Percentiles rank a stretch among this genome's conserved stretches.
Conservation (phyloP, 2,797 vertebrate species). For the Mus spretus region DNA sequence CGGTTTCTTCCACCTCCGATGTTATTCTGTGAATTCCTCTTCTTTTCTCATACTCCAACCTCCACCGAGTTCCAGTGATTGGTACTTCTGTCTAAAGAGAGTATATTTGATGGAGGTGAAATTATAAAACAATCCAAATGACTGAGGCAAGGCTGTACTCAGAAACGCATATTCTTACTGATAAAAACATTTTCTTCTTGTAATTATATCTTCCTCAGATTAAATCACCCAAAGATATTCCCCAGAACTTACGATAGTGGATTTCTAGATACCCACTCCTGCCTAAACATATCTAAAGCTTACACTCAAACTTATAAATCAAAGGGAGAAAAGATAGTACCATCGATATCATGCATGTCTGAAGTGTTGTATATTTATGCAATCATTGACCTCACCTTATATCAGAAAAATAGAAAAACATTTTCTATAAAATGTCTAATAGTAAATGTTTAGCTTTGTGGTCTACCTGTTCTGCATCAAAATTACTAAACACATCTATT, state of each 20-base stretch:
- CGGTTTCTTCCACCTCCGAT: no score
- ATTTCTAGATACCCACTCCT: not conserved
- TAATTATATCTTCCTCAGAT: not conserved
- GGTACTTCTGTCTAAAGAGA: not conserved
- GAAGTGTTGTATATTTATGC: not conserved
- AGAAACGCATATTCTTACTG: not conserved
- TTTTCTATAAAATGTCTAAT: not conserved
- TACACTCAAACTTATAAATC: not conserved
- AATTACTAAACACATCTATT: not conserved
- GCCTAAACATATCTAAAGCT: not conserved
- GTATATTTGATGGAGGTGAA: not conserved
- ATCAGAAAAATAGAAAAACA: not conserved
- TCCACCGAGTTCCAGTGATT: not conserved
- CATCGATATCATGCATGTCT: not conserved
- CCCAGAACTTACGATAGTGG: not conserved
- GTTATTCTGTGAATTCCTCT: no score
- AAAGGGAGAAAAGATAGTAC: not conserved
- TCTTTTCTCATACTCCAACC: not conserved
- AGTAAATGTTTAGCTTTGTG: conserved; percentile 30
- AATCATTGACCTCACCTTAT: not conserved
- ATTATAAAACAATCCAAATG: not conserved
- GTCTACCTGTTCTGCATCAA: not conserved
- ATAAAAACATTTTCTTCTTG: not conserved
- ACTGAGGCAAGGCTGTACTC: not conserved
- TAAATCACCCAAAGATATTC: conserved; percentile 4